Base-by-base conservation (phyloP, 2,113 vertebrate species). In the Gopherus evgoodei region DNA sequence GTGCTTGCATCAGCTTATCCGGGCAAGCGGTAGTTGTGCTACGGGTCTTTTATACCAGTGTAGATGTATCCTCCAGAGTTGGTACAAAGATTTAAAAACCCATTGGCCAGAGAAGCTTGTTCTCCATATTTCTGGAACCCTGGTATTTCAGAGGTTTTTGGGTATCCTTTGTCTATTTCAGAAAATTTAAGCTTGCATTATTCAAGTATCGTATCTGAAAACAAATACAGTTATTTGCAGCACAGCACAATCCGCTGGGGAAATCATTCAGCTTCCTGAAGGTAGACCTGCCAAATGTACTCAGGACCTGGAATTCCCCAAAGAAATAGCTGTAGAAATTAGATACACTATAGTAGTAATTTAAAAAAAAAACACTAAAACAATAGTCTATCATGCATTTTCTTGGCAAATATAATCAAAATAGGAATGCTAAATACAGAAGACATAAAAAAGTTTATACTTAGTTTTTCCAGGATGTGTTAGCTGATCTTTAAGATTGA, bases 231-330 rank as follows among this genome's bases (percentile, higher is more conserved):
- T 29, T 57, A 57, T 57, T 57, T 57, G 56, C 2, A 72, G 8
- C 62, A 11, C 44, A 3, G 1, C 53, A 25, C 5, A 81, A 8
- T 86, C 44, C 84, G 88, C 72, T 91, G 49, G 7, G 12, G 5
- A 80, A 90, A 42, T 5, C 53, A 75, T 16, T 89, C 14, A n/a
- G 87, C 87, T 93, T 93, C 31, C 85, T 52, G 29, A 81, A 52
- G 3, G 8, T 65, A 38, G 54, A 1, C 89, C 17, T 22, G 3
- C 52, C 90, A 82, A 81, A 82, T 84, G 75, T 88, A 19, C 12
- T 82, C 27, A 50, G 4, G 85, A 38, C 0, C 4, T 86, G 6
- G 0, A 7, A 11, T 38, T 5, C 3, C 72, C 22, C 29, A 31
- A 31, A 50, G 17, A 3, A 69, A 53, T 19, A 86, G 11, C 8